Evolutionary conservation across 2,888 invertebrate genomes (phyloP).

Genomic region (Eilema depressum): DNA sequence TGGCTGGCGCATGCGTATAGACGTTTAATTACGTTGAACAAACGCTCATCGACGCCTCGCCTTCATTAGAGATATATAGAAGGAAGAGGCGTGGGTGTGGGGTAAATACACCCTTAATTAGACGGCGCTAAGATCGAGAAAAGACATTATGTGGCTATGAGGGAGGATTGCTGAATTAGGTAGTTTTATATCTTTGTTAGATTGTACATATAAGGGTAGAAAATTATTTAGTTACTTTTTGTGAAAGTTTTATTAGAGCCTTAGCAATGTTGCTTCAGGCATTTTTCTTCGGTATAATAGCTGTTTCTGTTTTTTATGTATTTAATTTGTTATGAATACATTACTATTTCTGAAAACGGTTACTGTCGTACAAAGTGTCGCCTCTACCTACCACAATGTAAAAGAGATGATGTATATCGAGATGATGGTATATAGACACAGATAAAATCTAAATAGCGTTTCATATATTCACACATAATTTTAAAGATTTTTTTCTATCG

Average conservation of each 20-base stretch:
- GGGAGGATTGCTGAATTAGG: slow-evolving; percentile 28
- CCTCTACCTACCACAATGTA: background rate
- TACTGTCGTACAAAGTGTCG: no score
- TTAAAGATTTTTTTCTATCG: background rate
- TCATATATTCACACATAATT: background rate
- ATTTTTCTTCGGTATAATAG: background rate
- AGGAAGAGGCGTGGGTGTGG: slow-evolving; percentile 53
- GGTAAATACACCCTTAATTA: slow-evolving; percentile 58
- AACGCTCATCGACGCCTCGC: slow-evolving; percentile 81
- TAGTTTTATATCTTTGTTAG: slow-evolving; percentile 23
- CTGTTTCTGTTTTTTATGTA: background rate
- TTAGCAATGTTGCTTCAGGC: background rate
- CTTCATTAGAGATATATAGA: slow-evolving; percentile 75
- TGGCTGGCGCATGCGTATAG: slow-evolving; percentile 81
- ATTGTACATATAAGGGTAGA: slow-evolving; percentile 3
- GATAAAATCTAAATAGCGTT: background rate
- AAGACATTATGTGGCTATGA: slow-evolving; percentile 20
- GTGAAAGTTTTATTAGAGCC: background rate
- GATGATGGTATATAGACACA: background rate
- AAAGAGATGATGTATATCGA: background rate
- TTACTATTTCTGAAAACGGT: no score
- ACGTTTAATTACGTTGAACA: slow-evolving; percentile 80
- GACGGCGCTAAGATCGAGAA: slow-evolving; percentile 43
- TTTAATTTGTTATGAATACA: background rate
- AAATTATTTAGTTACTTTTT: background rate